These are phyloP conservation scores for Ruditapes philippinarum DNA, from an alignment of 1,140 invertebrate species.

Conservation along the genomic window DNA sequence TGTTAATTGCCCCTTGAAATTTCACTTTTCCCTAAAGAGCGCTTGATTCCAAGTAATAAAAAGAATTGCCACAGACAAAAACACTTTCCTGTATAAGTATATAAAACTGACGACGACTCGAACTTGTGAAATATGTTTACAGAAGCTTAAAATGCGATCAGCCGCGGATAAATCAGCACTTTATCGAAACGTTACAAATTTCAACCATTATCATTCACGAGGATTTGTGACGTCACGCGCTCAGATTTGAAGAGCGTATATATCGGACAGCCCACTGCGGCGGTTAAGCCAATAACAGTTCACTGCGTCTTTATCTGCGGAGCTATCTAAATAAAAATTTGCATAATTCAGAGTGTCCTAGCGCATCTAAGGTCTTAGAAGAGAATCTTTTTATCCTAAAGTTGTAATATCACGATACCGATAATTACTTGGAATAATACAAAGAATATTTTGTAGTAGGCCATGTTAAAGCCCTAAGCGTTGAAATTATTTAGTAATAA, in stretches of 20 bases:
- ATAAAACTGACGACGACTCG: constrained; percentile 44
- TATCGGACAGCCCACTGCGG: constrained; percentile 33
- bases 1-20: constrained; percentile 27
- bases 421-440: constrained; percentile 60
- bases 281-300: constrained; percentile 15
- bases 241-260: constrained; percentile 22
- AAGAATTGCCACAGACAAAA: constrained; percentile 31
- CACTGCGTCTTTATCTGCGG: not conserved
- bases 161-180: constrained; percentile 61
- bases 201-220: constrained; percentile 64
- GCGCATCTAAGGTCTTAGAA: constrained; percentile 17
- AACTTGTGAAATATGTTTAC: constrained; percentile 68
- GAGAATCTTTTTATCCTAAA: constrained; percentile 48
- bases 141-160: constrained; percentile 65
- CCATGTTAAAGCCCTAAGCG: constrained; percentile 43
- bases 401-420: constrained; percentile 28
- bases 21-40: constrained; percentile 18
- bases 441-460: constrained; percentile 44
- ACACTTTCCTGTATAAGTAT: constrained; percentile 48
- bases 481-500: constrained; percentile 61
- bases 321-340: constrained; percentile 23
- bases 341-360: constrained; percentile 19
- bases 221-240: constrained; percentile 58
- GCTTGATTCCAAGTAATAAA: constrained; percentile 53
- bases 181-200: constrained; percentile 63